Percentiles rank a stretch among this genome's conserved stretches.
phyloP scores from a whole-genome alignment of 1,140 invertebrate genomes.

The Drosophila rufa region DNA sequence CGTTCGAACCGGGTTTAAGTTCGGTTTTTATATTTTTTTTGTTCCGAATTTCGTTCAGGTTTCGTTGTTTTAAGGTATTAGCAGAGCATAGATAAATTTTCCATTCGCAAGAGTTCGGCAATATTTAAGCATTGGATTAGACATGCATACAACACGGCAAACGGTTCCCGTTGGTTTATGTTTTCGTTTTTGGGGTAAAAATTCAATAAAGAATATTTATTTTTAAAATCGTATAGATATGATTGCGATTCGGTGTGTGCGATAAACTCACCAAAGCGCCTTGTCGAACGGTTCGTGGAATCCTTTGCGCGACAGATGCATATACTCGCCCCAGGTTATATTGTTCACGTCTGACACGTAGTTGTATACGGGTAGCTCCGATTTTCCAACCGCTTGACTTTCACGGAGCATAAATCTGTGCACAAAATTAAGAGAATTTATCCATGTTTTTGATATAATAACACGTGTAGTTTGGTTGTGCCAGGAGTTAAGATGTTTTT shows the following conservation, averaged over 20 bases:
- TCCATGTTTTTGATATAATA: not conserved
- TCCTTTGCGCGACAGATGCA: constrained; percentile 83
- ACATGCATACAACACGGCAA: constrained; percentile 60
- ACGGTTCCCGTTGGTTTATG: constrained; percentile 20
- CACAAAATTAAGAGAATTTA: not conserved
- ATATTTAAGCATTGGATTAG: constrained; percentile 82
- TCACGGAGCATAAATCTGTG: constrained; percentile 55
- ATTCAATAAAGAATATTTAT: constrained; percentile 65
- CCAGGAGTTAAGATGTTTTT: not conserved
- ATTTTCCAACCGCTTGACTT: constrained; percentile 49
- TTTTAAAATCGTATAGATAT: constrained; percentile 9
- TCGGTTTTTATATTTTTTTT: constrained; percentile 35
- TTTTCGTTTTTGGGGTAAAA: constrained; percentile 21
- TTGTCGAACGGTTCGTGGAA: constrained; percentile 85
- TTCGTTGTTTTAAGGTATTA: constrained; percentile 79
- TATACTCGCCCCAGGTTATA: constrained; percentile 86
- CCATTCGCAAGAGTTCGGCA: constrained; percentile 55
- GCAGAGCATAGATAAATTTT: constrained; percentile 71
- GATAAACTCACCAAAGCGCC: constrained; percentile 73
- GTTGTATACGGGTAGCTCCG: constrained; percentile 86
- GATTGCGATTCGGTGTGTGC: not conserved
- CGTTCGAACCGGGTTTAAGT: constrained; percentile 22
- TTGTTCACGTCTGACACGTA: constrained; percentile 85
- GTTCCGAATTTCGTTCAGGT: constrained; percentile 47
- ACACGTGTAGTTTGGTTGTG: not conserved